Percentiles rank a stretch among this genome's conserved stretches.
Evolutionary conservation across 1,140 invertebrate species (phyloP).

Genomic region (Drosophila subobscura): DNA sequence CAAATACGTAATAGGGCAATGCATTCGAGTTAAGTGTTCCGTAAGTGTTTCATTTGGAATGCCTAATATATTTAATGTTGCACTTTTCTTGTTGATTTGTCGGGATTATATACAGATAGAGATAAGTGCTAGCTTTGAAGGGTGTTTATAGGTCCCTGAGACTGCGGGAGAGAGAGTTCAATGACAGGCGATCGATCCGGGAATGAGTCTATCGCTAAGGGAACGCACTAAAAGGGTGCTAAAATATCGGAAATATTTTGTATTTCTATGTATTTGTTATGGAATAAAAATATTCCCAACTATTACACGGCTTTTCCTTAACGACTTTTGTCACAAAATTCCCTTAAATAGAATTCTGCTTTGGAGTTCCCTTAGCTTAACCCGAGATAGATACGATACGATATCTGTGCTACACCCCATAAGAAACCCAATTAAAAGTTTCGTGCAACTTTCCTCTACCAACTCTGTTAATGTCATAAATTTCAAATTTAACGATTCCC

Average conservation of each 20-base stretch:
- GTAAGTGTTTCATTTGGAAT: neutral
- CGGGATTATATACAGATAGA: neutral
- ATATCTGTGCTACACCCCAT: no score
- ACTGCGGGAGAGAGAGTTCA: neutral
- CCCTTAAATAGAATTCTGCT: no score
- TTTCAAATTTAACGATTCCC: constrained; percentile 52
- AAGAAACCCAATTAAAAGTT: constrained; percentile 24
- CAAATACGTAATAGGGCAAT: constrained; percentile 17
- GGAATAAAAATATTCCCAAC: no score
- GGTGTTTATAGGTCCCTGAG: constrained; percentile 17
- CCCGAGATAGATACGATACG: no score
- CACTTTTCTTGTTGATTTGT: constrained; percentile 14
- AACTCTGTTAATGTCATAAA: constrained; percentile 37
- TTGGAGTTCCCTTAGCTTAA: no score
- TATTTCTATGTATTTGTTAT: no score
- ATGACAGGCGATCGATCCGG: constrained; percentile 5
- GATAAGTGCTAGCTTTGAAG: neutral
- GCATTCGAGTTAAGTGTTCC: no score
- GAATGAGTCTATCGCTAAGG: no score
- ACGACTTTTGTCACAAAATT: no score
- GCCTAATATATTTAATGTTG: constrained; percentile 40
- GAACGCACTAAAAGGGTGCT: no score
- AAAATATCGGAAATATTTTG: no score
- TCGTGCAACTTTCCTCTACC: constrained; percentile 12
- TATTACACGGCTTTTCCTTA: no score